Evolutionary conservation across 1,140 invertebrate genomes (phyloP).

Genomic region (Charaxes varanes): DNA sequence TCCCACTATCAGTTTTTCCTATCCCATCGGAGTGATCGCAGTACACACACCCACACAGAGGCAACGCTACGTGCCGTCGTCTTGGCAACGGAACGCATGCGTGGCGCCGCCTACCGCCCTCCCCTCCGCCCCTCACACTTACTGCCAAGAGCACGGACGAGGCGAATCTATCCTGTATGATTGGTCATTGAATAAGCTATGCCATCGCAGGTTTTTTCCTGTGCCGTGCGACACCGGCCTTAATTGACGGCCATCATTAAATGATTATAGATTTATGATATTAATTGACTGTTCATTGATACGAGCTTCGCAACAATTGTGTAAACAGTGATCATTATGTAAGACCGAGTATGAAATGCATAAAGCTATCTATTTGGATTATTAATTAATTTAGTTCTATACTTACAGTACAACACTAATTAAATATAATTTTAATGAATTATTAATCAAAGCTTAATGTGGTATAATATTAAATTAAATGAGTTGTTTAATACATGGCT

Average conservation of each 20-base stretch:
- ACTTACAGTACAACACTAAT: too few relatives aligned
- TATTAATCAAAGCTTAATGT: too few relatives aligned
- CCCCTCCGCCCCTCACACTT: slow-evolving; percentile 22
- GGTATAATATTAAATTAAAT: too few relatives aligned
- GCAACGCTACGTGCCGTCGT: slow-evolving; percentile 59
- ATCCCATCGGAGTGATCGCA: slow-evolving; percentile 11
- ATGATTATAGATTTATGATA: slow-evolving; percentile 14
- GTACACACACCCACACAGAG: slow-evolving; percentile 36
- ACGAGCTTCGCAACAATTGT: too few relatives aligned
- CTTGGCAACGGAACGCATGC: slow-evolving; percentile 67
- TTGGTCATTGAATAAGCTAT: slow-evolving; percentile 54
- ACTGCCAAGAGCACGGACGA: slow-evolving; percentile 27
- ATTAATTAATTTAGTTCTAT: too few relatives aligned
- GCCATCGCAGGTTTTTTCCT: slow-evolving; percentile 30
- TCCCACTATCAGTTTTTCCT: background rate
- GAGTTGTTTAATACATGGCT: too few relatives aligned
- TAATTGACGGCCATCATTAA: slow-evolving; percentile 20
- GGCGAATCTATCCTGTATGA: slow-evolving; percentile 51
- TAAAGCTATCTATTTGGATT: too few relatives aligned
- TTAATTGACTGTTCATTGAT: slow-evolving; percentile 14
- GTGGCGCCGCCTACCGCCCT: slow-evolving; percentile 55
- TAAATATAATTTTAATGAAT: too few relatives aligned
- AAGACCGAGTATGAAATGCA: background rate
- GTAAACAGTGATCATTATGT: slow-evolving; percentile 5
- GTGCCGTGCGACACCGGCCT: slow-evolving; percentile 14